These are phyloP conservation scores for Platygyra sinensis DNA, from an alignment of 64 coral and sea anemone genomes.

Conservation along the genomic window DNA sequence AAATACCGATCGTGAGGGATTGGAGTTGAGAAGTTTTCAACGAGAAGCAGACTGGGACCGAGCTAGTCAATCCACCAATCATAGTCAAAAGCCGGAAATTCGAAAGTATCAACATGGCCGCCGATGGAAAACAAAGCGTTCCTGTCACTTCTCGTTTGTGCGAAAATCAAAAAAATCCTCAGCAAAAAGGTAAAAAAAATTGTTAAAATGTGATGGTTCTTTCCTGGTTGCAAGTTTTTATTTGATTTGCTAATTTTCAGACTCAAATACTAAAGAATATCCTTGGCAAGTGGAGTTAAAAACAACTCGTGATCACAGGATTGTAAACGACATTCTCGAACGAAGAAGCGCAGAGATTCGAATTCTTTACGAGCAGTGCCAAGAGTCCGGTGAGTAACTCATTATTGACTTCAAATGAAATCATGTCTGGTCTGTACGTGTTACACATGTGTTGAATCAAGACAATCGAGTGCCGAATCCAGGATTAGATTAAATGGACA, in stretches of 20 bases:
- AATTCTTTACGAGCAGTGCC: constrained; percentile 11
- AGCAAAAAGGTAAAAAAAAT: neutral
- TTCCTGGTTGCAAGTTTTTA: neutral
- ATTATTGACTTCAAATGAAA: neutral
- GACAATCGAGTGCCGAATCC: no score
- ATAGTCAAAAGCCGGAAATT: constrained; percentile 17
- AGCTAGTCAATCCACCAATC: neutral
- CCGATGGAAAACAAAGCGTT: neutral
- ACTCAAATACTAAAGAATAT: neutral
- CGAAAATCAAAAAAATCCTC: neutral
- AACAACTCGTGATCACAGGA: neutral
- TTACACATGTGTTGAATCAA: no score
- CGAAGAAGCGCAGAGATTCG: constrained; percentile 39
- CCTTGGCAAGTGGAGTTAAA: constrained; percentile 33
- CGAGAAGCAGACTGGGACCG: neutral
- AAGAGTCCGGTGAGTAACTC: neutral
- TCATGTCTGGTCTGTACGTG: neutral
- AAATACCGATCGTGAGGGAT: neutral
- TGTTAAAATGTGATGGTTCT: neutral
- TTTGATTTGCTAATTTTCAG: neutral
- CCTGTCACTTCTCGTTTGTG: neutral
- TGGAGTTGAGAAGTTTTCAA: neutral
- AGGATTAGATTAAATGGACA: no score
- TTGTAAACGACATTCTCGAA: constrained; percentile 52
- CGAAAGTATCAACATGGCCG: constrained; percentile 21